Base-by-base conservation (phyloP, 2,888 invertebrate genomes). In the Chymomyza caudatula region DNA sequence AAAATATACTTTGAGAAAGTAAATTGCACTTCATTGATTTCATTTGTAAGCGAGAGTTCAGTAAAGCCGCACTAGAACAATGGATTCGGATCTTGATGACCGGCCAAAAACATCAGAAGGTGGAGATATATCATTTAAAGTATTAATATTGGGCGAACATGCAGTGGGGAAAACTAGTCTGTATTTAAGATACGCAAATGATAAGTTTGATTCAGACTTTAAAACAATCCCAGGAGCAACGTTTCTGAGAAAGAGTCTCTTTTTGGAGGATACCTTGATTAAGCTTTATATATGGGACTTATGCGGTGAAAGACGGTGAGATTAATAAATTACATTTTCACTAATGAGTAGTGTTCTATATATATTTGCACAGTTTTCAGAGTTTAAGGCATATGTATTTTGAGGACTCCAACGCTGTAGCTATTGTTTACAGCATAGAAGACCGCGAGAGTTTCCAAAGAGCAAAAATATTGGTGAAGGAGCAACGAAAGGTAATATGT, bases 151-250 rank as follows among this genome's bases (percentile, higher is more conserved):
- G 81, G 99, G 99, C 57, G 99, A 99, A 93, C 98, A 98, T 73
- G 98, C 99, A 65, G 99, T 99, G 78, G 99, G 99, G 79, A 99
- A 99, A 92, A 99, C 98, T 65, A 98, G 98, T 92, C 93, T 99
- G 90, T 99, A 99, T 76, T 93, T 99, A 88, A 95, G 99, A 90
- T 99, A 99, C 92, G 99, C 99, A 85, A 99, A 99, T 92, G 99
- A 99, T 78, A 99, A 99, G 92, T 99, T 99, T 92, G 98, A 99
- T 92, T 99, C 99, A 92, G 99, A 98, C 91, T 98, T 99, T 92
- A 99, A 99, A 92, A 98, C 98, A 92, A 99, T 99, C 88, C 99
- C 96, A 92, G 93, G 94, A 91, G 99, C 99, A 87, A 99, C 99
- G 81, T 99, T 99, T 93, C 94, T 99, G 89, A 99, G 99, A 88